Conservation (phyloP, 2,888 invertebrate genomes). For the Scaptomyza tumidula region DNA sequence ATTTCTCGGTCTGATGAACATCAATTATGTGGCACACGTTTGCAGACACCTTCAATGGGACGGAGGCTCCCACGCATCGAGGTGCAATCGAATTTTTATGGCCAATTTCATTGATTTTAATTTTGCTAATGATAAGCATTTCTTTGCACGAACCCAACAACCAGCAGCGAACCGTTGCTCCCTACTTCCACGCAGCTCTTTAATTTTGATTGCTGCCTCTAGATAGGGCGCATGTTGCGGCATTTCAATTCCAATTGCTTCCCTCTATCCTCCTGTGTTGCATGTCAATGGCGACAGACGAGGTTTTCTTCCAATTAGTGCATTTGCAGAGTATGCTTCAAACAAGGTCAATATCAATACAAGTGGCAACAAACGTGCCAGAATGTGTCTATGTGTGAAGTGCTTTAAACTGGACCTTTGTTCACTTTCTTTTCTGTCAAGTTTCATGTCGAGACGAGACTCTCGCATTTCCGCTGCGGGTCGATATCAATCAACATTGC, state of each 20-base stretch:
- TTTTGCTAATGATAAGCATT: constrained; percentile 77
- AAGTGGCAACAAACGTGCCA: constrained; percentile 69
- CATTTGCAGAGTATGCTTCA: constrained; percentile 61
- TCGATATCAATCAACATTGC: constrained; percentile 32
- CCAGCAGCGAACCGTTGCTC: not conserved
- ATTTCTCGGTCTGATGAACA: constrained; percentile 56
- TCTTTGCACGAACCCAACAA: constrained; percentile 62
- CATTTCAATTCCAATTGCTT: constrained; percentile 61
- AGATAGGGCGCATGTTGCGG: constrained; percentile 63
- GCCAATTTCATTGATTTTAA: constrained; percentile 78
- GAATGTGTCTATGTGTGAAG: constrained; percentile 59
- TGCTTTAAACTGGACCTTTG: constrained; percentile 31
- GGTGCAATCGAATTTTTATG: constrained; percentile 72
- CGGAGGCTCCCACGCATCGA: constrained; percentile 62
- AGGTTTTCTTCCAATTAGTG: constrained; percentile 68
- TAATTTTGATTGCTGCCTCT: constrained; percentile 35
- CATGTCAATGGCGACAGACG: constrained; percentile 15
- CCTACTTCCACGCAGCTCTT: not conserved
- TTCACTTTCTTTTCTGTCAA: constrained; percentile 62
- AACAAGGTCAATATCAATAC: constrained; percentile 84
- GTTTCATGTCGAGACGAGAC: not conserved
- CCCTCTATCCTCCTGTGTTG: too few species aligned
- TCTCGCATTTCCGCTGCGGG: constrained; percentile 13
- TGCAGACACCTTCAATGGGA: constrained; percentile 52
- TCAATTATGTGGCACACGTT: constrained; percentile 76